A percentile compares a stretch with the other conserved stretches of the same genome.
phyloP scores from a whole-genome alignment of 2,888 invertebrate species.

The Spilarctia lutea region DNA sequence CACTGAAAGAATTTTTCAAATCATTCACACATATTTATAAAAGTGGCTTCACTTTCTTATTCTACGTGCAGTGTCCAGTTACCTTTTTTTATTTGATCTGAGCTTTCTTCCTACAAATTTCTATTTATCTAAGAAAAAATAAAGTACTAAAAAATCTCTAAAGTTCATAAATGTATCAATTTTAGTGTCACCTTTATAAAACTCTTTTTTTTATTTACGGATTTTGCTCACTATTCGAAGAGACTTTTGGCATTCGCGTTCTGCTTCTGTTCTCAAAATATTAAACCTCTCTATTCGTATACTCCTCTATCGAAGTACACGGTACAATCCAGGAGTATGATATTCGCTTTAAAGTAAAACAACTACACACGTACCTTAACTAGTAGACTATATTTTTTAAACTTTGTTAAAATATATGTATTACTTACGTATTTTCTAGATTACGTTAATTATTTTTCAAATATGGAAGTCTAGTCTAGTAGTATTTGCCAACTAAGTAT shows the following conservation, averaged over 20 bases:
- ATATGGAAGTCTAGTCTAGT: background rate
- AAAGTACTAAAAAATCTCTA: no score
- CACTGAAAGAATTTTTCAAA: no score
- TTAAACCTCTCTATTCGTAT: background rate
- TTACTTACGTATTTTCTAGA: background rate
- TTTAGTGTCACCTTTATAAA: background rate
- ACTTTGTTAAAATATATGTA: no score
- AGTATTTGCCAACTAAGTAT: conserved; percentile 18
- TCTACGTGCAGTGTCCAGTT: no score
- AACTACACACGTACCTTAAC: background rate
- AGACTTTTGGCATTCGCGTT: background rate
- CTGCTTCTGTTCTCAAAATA: background rate
- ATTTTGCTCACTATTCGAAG: background rate
- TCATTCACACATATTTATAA: no score
- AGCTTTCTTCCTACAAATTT: no score
- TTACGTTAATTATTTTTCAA: background rate
- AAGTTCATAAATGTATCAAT: background rate
- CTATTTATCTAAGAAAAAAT: no score
- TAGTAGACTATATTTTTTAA: background rate
- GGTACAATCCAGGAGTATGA: background rate
- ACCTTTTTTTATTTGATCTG: no score
- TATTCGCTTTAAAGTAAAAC: background rate
- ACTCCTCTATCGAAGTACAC: background rate
- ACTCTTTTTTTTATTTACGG: background rate
- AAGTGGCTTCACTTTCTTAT: no score